Evolutionary conservation across 1,140 invertebrate genomes (phyloP), one percentile per base, ranked within the genome.

Genomic region (Adoxophyes honmai): DNA sequence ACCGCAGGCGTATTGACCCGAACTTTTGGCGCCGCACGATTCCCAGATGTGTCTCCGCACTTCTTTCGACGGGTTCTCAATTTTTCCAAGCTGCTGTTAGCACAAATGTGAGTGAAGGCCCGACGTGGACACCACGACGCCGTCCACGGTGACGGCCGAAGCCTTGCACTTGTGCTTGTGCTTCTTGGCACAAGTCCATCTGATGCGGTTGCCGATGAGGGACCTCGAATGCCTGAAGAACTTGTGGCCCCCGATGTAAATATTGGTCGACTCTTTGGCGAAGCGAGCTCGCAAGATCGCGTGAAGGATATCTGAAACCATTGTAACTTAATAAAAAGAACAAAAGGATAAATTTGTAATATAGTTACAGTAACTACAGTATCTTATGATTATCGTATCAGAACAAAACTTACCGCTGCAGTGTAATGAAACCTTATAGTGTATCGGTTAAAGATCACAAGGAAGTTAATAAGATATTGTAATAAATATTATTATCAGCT

Each of bases 121-220:
- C 4, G 68, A 77, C 0, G 81, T 85, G 0, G 80, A 79, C 0
- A 85, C 70, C 0, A 87, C 68, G 8, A 82, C 57, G 0, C 81
- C 81, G 38, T 85, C 78, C 5, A 85, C 69, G 2, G 84, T 85
- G 0, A 87, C 75, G 0, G 82, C 81, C 0, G 84, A 79, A 0
- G 74, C 84, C 60, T 81, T 82, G 33, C 84, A 87, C 52, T 85
- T 85, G 53, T 81, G 70, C 53, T 80, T 85, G 39, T 85, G 81
- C 66, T 87, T 87, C 65, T 85, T 84, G 6, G 81, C 72, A 48
- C 84, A 87, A 0, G 82, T 83, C 84, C 84, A 87, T 39, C 84
- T 65, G 33, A 87, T 83, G 0, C 84, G 64, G 51, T 85, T 78
- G 9, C 84, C 82, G 37, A 78, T 69, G 9, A 87, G 63, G 0